Evolutionary conservation across 2,888 invertebrate genomes (phyloP).

Genomic region (Noctua janthe): DNA sequence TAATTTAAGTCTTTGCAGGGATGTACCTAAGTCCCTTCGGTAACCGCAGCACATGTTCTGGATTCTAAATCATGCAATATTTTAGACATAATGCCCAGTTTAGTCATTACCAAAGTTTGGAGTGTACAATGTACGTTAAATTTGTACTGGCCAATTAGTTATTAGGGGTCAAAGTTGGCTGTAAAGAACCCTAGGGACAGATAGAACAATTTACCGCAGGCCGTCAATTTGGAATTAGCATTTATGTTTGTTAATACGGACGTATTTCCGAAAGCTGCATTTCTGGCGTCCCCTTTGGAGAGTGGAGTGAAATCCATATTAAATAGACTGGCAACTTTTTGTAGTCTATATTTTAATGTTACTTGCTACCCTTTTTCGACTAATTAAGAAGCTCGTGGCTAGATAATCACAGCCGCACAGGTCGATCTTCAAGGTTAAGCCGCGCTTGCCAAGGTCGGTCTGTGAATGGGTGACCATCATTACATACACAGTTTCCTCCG

Average conservation of each 20-base stretch:
- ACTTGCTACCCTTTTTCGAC: not conserved
- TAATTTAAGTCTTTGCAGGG: constrained; percentile 21
- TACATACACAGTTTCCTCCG: too few relatives aligned
- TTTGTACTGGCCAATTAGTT: constrained; percentile 56
- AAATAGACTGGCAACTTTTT: not conserved
- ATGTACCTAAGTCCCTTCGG: constrained; percentile 33
- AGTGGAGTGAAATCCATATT: not conserved
- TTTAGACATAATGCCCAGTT: constrained; percentile 46
- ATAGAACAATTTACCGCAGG: constrained; percentile 4
- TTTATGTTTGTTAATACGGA: not conserved
- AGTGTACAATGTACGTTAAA: constrained; percentile 45
- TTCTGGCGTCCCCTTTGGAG: not conserved
- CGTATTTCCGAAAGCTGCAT: not conserved
- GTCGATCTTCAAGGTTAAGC: too few relatives aligned
- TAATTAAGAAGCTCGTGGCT: too few relatives aligned
- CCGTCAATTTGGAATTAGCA: not conserved
- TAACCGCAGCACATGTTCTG: constrained; percentile 55
- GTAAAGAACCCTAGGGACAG: constrained; percentile 14
- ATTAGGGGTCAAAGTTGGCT: constrained; percentile 37
- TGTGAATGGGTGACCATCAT: too few relatives aligned
- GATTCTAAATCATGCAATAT: constrained; percentile 47
- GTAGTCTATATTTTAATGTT: not conserved
- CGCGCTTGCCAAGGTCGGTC: too few relatives aligned
- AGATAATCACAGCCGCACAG: too few relatives aligned
- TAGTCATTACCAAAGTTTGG: constrained; percentile 59